Evolutionary conservation across 2,888 invertebrate genomes (phyloP).

Genomic region (Tanytarsus gracilentus): DNA sequence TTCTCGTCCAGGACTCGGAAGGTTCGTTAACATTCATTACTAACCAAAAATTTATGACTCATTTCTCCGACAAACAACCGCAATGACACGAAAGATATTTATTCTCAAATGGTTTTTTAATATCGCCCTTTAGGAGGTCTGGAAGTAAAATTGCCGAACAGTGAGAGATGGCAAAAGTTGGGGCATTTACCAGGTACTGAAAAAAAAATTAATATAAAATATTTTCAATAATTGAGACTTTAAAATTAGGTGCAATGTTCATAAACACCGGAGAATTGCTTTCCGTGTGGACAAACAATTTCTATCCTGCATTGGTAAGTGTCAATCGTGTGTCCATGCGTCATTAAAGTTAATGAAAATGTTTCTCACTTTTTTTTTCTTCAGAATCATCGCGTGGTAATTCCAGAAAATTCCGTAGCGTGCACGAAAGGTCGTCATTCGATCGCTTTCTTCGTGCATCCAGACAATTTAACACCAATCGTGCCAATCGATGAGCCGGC

Average conservation of each 20-base stretch:
- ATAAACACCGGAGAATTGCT: constrained; percentile 67
- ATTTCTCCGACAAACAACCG: not conserved
- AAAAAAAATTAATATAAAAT: no score
- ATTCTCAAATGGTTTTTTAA: not conserved
- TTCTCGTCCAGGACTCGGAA: constrained; percentile 64
- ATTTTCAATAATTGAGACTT: no score
- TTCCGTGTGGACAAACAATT: constrained; percentile 63
- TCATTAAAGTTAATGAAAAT: constrained; percentile 19
- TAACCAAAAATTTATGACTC: not conserved
- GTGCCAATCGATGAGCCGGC: constrained; percentile 39
- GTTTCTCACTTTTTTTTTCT: constrained; percentile 16
- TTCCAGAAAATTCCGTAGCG: constrained; percentile 55
- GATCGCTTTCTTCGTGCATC: constrained; percentile 68
- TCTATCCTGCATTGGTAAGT: constrained; percentile 58
- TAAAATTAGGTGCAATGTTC: constrained; percentile 55
- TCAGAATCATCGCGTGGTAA: constrained; percentile 62
- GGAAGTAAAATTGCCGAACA: constrained; percentile 51
- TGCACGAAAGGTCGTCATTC: constrained; percentile 61
- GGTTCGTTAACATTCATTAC: constrained; percentile 35
- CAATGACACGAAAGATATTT: not conserved
- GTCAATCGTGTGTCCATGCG: constrained; percentile 5
- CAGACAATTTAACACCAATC: constrained; percentile 48
- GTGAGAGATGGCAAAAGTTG: constrained; percentile 62
- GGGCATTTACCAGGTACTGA: constrained; percentile 57
- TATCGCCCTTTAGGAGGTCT: constrained; percentile 31